Evolutionary conservation across 2,113 vertebrate genomes (phyloP), one percentile per base, ranked within the genome.

Genomic region (Gallinago paraguaiae): DNA sequence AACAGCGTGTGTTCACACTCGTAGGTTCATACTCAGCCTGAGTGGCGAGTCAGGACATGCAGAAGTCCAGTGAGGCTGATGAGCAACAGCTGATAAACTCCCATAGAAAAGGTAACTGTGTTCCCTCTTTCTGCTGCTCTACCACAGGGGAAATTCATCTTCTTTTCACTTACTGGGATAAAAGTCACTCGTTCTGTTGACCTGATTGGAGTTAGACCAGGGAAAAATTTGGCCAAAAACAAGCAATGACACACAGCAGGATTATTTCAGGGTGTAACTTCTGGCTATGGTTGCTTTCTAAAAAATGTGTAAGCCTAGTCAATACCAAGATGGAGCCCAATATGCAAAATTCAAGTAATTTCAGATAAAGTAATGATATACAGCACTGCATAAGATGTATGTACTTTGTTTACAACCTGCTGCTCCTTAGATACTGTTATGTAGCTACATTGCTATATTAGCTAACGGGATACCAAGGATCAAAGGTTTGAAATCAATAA

Each of bases 401-500:
- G 2, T 37, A 56, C 43, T 75, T 92, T 27, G 51, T 88, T 84
- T 67, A 70, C 64, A 82, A 88, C 71, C 46, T 76, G 30, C 35
- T 3, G 1, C 51, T 88, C 37, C 39, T 90, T 27, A 83, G 69
- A 70, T 43, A 63, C 54, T 51, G 30, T 30, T 60, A 33, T 9
- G 69, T 48, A 75, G 64, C 24, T 80, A 69, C 25, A 74, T 45
- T 27, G 27, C 74, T 84, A 3, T 71, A 91, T 67, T 68, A 88
- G 51, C 39, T 91, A 95, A 86, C 48, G 51, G 69, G 43, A 72
- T 86, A 78, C 39, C 84, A 92, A 78, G 60, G 72, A 84, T 76
- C 86, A 90, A 86, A 89, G 69, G 89, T 65, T 61, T 86, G 46
- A 79, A 92, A 92, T 90, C 86, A 90, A 48, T 90, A 83, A 83